Evolutionary conservation across 2,888 invertebrate species (phyloP).

Genomic region (Unio delphinus): DNA sequence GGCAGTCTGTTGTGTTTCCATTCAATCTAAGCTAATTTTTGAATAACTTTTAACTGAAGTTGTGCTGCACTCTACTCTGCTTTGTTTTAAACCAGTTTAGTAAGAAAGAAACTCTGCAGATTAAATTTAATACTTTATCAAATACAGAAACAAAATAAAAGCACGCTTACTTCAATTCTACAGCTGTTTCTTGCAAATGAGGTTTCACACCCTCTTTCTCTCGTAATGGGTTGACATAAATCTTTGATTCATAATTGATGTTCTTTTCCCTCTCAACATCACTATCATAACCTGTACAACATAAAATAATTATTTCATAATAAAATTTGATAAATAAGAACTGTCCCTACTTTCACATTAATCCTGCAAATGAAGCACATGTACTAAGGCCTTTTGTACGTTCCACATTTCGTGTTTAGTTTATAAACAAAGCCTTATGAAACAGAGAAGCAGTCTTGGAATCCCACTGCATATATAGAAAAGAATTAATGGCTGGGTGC

Average conservation of each 20-base stretch:
- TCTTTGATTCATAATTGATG: constrained; percentile 69
- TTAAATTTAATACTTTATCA: no score
- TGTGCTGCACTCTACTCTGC: neutral
- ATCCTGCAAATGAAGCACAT: no score
- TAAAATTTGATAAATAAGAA: no score
- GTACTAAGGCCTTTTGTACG: no score
- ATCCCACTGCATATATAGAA: no score
- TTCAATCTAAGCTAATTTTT: no score
- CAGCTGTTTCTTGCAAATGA: constrained; percentile 56
- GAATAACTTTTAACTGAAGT: neutral
- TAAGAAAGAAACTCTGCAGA: neutral
- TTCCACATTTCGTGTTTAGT: no score
- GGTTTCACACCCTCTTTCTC: constrained; percentile 64
- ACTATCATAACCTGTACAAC: constrained; percentile 69
- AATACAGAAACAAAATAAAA: neutral
- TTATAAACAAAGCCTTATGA: no score
- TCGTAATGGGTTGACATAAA: constrained; percentile 64
- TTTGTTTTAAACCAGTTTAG: neutral
- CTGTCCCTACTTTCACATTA: no score
- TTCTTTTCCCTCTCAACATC: constrained; percentile 70
- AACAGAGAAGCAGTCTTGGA: no score
- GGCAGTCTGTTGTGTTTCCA: no score
- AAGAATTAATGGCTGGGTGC: no score
- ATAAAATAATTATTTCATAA: neutral
- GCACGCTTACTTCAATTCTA: constrained; percentile 47